phyloP scores from a whole-genome alignment of 2,113 vertebrate species.

The Sprattus sprattus region DNA sequence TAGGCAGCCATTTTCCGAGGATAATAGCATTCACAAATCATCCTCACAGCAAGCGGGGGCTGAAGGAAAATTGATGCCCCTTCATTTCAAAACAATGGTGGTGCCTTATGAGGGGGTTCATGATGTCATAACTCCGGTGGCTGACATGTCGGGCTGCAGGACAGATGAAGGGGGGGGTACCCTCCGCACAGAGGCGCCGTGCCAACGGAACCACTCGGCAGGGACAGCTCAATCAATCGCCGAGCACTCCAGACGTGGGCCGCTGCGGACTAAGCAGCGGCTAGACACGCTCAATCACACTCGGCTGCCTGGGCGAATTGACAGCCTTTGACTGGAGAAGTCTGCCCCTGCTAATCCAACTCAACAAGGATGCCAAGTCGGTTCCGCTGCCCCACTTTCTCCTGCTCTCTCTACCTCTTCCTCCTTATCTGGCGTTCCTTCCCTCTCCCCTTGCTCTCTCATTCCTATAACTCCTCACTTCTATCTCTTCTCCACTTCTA shows the following conservation, averaged over 20 bases:
- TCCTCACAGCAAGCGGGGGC: conserved; percentile 50
- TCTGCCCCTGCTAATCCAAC: conserved; percentile 1
- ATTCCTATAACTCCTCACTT: not conserved
- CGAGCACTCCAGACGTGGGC: conserved; percentile 34
- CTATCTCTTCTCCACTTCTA: not conserved
- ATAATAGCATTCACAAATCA: conserved; percentile 75
- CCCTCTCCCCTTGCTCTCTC: not conserved
- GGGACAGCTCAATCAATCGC: conserved; percentile 62
- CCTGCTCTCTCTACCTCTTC: not conserved
- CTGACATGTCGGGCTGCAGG: conserved; percentile 57
- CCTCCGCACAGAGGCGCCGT: not conserved
- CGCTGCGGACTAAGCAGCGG: conserved; percentile 32
- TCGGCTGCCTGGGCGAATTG: not conserved
- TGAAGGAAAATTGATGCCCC: conserved; percentile 68
- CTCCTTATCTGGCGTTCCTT: not conserved
- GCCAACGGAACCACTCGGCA: conserved; percentile 20
- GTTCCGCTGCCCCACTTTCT: conserved; percentile 20
- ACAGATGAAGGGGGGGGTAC: conserved; percentile 33
- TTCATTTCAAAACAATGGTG: conserved; percentile 74
- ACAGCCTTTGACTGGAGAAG: not conserved
- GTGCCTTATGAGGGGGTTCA: conserved; percentile 66
- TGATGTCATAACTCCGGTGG: conserved; percentile 69
- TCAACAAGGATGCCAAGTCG: not conserved
- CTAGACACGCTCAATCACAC: conserved; percentile 51
- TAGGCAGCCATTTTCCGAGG: conserved; percentile 56